Evolutionary conservation across 1,140 invertebrate genomes (phyloP), one percentile per base, ranked within the genome.

Genomic region (Drosophila carrolli): DNA sequence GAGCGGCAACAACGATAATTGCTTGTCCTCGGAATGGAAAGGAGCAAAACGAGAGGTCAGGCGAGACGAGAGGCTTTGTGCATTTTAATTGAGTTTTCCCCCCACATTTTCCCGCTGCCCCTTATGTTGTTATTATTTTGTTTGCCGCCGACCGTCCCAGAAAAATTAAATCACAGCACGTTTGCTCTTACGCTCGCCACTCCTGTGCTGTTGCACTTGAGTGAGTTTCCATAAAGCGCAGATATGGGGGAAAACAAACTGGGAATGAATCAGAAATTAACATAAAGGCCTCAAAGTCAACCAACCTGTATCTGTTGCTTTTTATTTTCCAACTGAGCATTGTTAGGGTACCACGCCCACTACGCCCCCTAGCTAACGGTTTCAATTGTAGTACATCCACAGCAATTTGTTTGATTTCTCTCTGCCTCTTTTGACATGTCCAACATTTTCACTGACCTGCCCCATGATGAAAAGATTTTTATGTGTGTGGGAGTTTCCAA

Each of bases 21-120:
- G 62, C 65, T 78, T 67, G 74, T 78, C 61, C 56, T 76, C 61
- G 46, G 0, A 27, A 47, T 13, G 5, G 44, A 14, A 47, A 41
- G 40, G n/a, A 3, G 47, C 47, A 32, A 29, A 40, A 43, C 41
- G 38, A 40, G 43, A 57, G 53, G 50, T 57, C 56, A 63, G 60
- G 68, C 78, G 83, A 82, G 65, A 88, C 83, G 79, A 61, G 66
- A 78, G 81, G 65, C 72, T 86, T 76, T 88, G 83, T 82, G 83
- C 75, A 88, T 83, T 88, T 88, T 89, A 89, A 89, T 85, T 85
- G 82, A 85, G 75, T 85, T 85, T 86, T 67, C 44, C 80, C 60
- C 75, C 75, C 60, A 7, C 11, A 13, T 16, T 57, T 57, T 51
- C 29, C 48, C 10, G 47, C 27, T 29, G 10, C 58, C 50, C 37